Conservation (phyloP, 2,888 invertebrate genomes). For the Brachypalpus laphriformis region DNA sequence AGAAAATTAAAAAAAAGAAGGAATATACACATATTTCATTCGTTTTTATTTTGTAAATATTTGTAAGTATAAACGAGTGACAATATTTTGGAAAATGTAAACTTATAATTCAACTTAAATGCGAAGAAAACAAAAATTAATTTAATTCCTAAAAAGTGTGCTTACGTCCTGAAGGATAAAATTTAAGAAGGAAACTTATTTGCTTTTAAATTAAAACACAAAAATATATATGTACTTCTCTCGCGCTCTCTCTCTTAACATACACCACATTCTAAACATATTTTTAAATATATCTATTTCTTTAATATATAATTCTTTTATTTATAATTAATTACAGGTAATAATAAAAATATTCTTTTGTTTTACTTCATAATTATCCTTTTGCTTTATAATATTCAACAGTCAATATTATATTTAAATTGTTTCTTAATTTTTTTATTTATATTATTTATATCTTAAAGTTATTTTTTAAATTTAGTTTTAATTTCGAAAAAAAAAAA, state of each 20-base stretch:
- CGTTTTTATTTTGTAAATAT: neutral
- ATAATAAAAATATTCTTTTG: constrained; percentile 68
- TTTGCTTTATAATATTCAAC: constrained; percentile 67
- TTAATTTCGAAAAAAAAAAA: constrained; percentile 4
- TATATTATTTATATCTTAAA: constrained; percentile 49
- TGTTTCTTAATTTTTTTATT: constrained; percentile 18
- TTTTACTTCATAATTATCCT: constrained; percentile 61
- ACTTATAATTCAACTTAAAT: neutral
- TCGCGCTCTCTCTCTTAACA: constrained; percentile 39
- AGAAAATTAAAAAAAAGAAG: neutral
- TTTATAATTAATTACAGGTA: constrained; percentile 67
- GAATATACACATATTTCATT: neutral
- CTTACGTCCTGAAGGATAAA: constrained; percentile 55
- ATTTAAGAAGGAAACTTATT: constrained; percentile 19
- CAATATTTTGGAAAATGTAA: neutral
- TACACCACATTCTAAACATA: constrained; percentile 57
- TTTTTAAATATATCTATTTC: constrained; percentile 52
- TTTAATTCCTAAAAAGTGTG: constrained; percentile 6
- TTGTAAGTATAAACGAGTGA: neutral
- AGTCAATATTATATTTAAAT: constrained; percentile 68
- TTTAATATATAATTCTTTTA: constrained; percentile 38
- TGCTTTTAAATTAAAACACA: constrained; percentile 24
- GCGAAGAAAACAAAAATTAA: constrained; percentile 6
- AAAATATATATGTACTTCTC: constrained; percentile 27
- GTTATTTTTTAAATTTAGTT: constrained; percentile 25